Evolutionary conservation across 2,888 invertebrate genomes (phyloP).

Genomic region (Microchrysa polita): DNA sequence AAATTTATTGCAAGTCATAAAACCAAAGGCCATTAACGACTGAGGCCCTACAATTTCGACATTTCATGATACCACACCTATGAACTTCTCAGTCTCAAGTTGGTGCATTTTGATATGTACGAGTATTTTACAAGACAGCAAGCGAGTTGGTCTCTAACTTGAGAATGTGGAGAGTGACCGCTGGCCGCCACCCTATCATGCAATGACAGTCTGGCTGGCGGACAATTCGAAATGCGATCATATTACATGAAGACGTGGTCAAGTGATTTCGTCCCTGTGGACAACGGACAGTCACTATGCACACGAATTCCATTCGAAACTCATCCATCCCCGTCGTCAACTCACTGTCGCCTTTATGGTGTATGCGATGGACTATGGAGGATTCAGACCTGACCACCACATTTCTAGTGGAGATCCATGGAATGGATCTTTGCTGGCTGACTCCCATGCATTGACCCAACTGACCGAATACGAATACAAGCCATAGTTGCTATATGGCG

Average conservation of each 20-base stretch:
- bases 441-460: conserved; percentile 36
- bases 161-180: neutral
- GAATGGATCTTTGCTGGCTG: conserved; percentile 30
- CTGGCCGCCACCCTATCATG: conserved; percentile 4
- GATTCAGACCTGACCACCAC: neutral
- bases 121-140: conserved; percentile 8
- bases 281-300: neutral
- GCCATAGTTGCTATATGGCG: no score
- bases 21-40: conserved; percentile 36
- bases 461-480: conserved; percentile 37
- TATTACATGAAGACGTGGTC: conserved; percentile 43
- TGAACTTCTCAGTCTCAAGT: neutral
- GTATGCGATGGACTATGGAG: neutral
- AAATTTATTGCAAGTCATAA: conserved; percentile 44
- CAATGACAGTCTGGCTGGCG: conserved; percentile 34
- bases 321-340: neutral
- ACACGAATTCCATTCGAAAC: conserved; percentile 22
- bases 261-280: conserved; percentile 37
- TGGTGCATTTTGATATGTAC: neutral
- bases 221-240: conserved; percentile 30
- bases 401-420: neutral
- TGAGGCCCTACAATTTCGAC: conserved; percentile 18
- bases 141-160: neutral
- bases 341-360: no score
- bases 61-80: conserved; percentile 43